These are phyloP conservation scores for Ctenopoma multispine DNA, from an alignment of 2,797 vertebrate species.

Conservation along the genomic window DNA sequence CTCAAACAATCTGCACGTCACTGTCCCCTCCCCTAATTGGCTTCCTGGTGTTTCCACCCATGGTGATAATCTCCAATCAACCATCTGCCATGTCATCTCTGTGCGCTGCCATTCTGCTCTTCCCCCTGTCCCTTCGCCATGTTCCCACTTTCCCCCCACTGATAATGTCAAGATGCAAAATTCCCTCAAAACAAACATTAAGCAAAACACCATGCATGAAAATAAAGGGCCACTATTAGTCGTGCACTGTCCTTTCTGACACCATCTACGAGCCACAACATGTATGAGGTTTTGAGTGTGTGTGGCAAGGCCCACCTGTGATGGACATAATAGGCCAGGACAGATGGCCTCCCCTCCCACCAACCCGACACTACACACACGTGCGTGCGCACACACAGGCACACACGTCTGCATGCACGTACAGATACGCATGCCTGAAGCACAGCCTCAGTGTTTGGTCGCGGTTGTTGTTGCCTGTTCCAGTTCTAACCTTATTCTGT, in stretches of 20 bases:
- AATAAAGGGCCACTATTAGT: slow-evolving; percentile 30
- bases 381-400: too few species aligned
- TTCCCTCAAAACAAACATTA: slow-evolving; percentile 39
- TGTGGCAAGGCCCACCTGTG: slow-evolving; percentile 55
- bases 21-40: slow-evolving; percentile 69
- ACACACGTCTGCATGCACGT: slow-evolving; percentile 6
- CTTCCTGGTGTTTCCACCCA: slow-evolving; percentile 68
- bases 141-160: slow-evolving; percentile 36
- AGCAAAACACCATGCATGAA: slow-evolving; percentile 31
- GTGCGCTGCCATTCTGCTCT: slow-evolving; percentile 43
- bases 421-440: slow-evolving; percentile 53
- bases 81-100: slow-evolving; percentile 76
- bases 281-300: slow-evolving; percentile 27
- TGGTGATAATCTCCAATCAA: slow-evolving; percentile 77
- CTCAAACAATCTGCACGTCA: slow-evolving; percentile 31
- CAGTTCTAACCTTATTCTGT: slow-evolving; percentile 79
- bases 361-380: slow-evolving; percentile 33
- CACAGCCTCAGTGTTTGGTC: slow-evolving; percentile 55
- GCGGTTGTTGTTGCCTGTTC: slow-evolving; percentile 66
- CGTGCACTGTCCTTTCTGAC: slow-evolving; percentile 14
- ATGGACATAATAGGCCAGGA: slow-evolving; percentile 72
- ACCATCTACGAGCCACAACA: slow-evolving; percentile 11
- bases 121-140: slow-evolving; percentile 41
- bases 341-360: slow-evolving; percentile 72
- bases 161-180: slow-evolving; percentile 48